Evolutionary conservation across 2,113 vertebrate species (phyloP).

Genomic region (Trinectes maculatus): DNA sequence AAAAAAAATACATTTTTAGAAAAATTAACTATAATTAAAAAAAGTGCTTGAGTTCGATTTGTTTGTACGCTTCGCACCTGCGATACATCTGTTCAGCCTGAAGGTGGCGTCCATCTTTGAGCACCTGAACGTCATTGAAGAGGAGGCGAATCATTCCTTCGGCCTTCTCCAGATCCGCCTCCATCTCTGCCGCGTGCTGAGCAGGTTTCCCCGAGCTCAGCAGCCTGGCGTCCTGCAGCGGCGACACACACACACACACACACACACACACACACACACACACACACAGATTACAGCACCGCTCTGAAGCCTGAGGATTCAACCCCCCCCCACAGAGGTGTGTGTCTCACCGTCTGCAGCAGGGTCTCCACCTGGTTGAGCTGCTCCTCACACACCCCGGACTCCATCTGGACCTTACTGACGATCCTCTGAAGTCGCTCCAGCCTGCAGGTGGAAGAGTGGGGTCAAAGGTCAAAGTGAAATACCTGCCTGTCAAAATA

Average conservation of each 20-base stretch:
- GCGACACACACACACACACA: no score
- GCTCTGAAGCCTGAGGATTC: background rate
- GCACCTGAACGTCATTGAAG: slow-evolving; percentile 92
- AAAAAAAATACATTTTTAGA: background rate
- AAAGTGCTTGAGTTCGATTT: background rate
- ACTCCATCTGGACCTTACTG: slow-evolving; percentile 96
- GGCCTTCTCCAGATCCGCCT: slow-evolving; percentile 90
- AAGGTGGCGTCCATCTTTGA: slow-evolving; percentile 95
- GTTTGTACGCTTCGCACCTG: slow-evolving; percentile 76
- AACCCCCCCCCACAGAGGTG: background rate
- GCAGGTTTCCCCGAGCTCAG: slow-evolving; percentile 83
- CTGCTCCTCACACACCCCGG: slow-evolving; percentile 94
- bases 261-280: no score
- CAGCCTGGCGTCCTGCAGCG: slow-evolving; percentile 86
- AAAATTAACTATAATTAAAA: no score
- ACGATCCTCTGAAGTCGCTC: slow-evolving; percentile 92
- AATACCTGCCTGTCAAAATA: background rate
- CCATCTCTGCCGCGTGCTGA: slow-evolving; percentile 84
- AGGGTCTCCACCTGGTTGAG: slow-evolving; percentile 92
- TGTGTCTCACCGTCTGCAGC: slow-evolving; percentile 86
- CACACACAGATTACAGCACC: background rate
- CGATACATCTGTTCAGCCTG: slow-evolving; percentile 98
- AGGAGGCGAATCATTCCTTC: slow-evolving; percentile 91
- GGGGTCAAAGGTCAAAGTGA: slow-evolving; percentile 50
- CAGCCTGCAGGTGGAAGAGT: slow-evolving; percentile 77